phyloP scores from a whole-genome alignment of 2,797 vertebrate species.

The Eospalax fontanierii region DNA sequence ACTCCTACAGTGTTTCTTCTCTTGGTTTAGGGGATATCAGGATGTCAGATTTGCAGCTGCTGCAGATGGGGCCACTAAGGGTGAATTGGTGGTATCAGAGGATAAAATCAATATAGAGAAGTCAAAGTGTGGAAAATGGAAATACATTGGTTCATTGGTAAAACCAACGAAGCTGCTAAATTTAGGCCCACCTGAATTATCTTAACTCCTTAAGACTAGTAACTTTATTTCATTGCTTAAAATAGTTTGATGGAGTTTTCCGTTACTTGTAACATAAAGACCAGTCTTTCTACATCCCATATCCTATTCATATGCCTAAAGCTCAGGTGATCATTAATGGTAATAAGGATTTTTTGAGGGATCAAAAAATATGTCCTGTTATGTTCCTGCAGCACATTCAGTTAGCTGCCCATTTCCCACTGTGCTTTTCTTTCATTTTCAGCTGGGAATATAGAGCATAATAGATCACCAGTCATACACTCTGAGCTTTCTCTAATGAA shows the following conservation, averaged over 20 bases:
- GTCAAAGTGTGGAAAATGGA: background rate
- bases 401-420: background rate
- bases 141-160: background rate
- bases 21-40: background rate
- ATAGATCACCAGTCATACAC: background rate
- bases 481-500: constrained; percentile 43
- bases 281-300: background rate
- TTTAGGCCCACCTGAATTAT: background rate
- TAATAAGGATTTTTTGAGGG: background rate
- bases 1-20: constrained; percentile 30
- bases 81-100: background rate
- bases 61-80: background rate
- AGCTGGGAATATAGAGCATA: background rate
- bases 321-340: constrained; percentile 3
- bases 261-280: background rate
- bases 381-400: background rate
- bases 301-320: background rate
- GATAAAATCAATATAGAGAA: constrained; percentile 27
- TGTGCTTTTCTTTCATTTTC: constrained; percentile 6
- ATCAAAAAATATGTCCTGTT: background rate
- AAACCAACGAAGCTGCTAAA: constrained; percentile 32
- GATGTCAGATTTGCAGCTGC: background rate
- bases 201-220: background rate
- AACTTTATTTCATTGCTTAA: constrained; percentile 20
- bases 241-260: constrained; percentile 41